Conservation (phyloP, 2,113 vertebrate genomes). For the Nesogale talazaci region DNA sequence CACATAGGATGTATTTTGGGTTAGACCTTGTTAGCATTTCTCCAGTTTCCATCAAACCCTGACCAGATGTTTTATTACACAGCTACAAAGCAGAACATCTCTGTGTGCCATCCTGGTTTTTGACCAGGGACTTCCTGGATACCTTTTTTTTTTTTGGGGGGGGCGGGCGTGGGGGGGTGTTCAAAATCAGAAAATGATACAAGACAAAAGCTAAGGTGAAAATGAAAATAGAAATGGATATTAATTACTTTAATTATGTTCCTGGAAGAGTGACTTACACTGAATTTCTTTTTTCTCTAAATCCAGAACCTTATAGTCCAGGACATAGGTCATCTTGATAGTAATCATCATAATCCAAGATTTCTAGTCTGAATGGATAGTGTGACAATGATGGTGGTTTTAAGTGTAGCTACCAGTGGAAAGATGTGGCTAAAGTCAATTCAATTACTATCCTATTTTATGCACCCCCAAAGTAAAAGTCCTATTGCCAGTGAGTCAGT, state of each 20-base stretch:
- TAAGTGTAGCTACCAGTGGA: neutral
- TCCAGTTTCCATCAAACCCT: neutral
- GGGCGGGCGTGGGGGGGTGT: too few relatives aligned
- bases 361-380: neutral
- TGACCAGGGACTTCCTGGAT: neutral
- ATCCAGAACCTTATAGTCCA: neutral
- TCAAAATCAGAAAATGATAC: neutral
- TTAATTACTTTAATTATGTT: neutral
- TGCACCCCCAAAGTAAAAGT: neutral
- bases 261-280: neutral
- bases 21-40: conserved; percentile 31
- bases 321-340: neutral
- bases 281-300: neutral
- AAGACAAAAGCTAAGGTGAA: neutral
- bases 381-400: neutral
- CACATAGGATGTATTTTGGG: conserved; percentile 54
- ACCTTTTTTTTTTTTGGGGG: neutral
- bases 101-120: neutral
- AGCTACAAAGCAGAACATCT: neutral
- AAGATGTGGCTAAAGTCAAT: conserved; percentile 23
- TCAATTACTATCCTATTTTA: neutral
- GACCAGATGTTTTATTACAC: neutral
- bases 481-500: neutral
- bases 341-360: neutral
- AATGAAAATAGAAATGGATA: neutral